phyloP scores from a whole-genome alignment of 2,888 invertebrate species.

The Deroplatys truncata region DNA sequence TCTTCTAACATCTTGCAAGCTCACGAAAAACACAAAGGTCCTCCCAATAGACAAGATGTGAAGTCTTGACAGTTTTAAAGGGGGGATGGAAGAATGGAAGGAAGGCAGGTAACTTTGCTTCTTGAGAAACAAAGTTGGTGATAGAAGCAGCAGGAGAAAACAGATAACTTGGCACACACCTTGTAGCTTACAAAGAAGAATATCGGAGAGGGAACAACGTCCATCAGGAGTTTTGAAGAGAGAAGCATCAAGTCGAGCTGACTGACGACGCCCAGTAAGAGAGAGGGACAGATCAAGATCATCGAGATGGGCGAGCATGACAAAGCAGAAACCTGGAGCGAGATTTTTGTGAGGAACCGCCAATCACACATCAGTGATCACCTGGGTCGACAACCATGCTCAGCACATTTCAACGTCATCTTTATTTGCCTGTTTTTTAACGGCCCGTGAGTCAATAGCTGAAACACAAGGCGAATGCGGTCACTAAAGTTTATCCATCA shows the following conservation, averaged over 20 bases:
- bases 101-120: not conserved
- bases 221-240: constrained; percentile 12
- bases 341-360: constrained; percentile 5
- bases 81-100: not conserved
- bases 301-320: constrained; percentile 16
- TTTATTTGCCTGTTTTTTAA: not conserved
- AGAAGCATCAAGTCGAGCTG: constrained; percentile 11
- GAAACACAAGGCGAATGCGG: not conserved
- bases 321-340: constrained; percentile 14
- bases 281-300: constrained; percentile 6
- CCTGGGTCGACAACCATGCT: not conserved
- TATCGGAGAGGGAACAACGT: constrained; percentile 3
- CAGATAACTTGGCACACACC: not conserved
- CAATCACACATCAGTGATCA: constrained; percentile 9
- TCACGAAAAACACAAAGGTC: not conserved
- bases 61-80: not conserved
- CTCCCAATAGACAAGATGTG: not conserved
- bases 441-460: not conserved
- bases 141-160: not conserved
- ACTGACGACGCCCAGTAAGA: constrained; percentile 18
- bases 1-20: not conserved
- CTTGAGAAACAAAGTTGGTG: not conserved
- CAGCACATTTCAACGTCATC: not conserved
- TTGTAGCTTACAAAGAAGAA: constrained; percentile 8
- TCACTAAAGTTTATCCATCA: not conserved